phyloP scores from a whole-genome alignment of 2,797 vertebrate genomes.

The Gila robusta region DNA sequence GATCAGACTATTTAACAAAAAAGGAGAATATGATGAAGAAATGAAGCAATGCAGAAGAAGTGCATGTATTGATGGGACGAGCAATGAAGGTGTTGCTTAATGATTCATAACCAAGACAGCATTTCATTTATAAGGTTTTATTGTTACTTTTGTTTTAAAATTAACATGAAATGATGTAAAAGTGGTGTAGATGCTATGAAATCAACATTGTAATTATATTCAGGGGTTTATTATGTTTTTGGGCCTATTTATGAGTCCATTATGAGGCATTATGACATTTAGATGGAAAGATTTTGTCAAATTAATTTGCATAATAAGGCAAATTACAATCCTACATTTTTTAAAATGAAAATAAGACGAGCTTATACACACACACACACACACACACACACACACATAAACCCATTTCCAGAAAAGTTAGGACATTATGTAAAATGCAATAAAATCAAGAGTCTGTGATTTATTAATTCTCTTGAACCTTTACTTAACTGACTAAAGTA shows the following conservation, averaged over 20 bases:
- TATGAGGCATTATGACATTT: constrained; percentile 3
- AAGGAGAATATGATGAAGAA: constrained; percentile 20
- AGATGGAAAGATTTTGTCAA: background rate
- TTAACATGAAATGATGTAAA: background rate
- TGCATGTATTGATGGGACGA: background rate
- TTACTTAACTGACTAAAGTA: no score
- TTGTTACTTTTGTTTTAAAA: background rate
- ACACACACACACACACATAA: no score
- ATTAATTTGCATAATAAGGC: background rate
- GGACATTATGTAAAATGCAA: no score
- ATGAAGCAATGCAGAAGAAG: background rate
- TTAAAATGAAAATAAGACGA: no score
- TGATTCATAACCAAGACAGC: background rate
- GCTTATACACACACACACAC: no score
- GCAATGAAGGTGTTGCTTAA: background rate
- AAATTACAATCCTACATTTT: background rate
- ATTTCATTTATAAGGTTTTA: background rate
- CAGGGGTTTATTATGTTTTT: constrained; percentile 3
- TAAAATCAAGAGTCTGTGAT: no score
- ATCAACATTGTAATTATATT: background rate
- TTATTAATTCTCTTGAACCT: no score
- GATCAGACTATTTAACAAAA: constrained; percentile 26
- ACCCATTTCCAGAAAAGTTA: no score
- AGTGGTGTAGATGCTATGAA: background rate
- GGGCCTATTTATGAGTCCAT: background rate